Evolutionary conservation across 2,113 vertebrate species (phyloP), one percentile per base, ranked within the genome.

Genomic region (Galbula dea): DNA sequence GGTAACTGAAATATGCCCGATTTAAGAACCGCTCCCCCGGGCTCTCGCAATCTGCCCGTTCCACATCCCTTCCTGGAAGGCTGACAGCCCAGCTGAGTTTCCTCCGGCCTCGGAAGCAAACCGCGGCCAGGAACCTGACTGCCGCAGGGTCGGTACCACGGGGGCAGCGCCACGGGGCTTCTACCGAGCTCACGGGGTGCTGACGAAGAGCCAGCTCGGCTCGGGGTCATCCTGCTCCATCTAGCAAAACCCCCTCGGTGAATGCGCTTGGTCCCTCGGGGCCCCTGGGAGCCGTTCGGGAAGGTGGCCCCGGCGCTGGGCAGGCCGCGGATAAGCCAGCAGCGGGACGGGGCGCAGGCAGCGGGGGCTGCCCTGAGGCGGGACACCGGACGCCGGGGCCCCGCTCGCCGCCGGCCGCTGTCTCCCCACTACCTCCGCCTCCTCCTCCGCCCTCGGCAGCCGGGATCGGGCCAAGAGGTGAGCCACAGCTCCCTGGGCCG

Each of bases 81-180:
- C 0, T 0, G 6, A 3, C 52, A 23, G 48, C 1, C 6, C 81
- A 57, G 91, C 69, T 8, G 68, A 57, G 86, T 37, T 34, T 34
- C 29, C 48, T 19, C 10, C 22, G 26, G 51, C 3, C 37, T 12
- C 1, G n/a, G 16, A 22, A 66, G 55, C 11, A 57, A 3, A 1
- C 4, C 43, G 1, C 0, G 9, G 26, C 59, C 55, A 27, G 41
- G 0, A 58, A 57, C 59, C 63, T 1, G 67, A 2, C 26, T 3
- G 59, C 3, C 5, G 37, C 3, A 26, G 49, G 71, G 8, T 3
- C n/a, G 4, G 43, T 3, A 8, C 34, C 8, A 3, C 11, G 8
- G 32, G 21, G 46, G 12, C 4, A 6, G 48, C 0, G 41, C 45
- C 19, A 2, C 4, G 11, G 52, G 43, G 51, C 52, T 36, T 27